phyloP scores from a whole-genome alignment of 2,888 invertebrate species.

The Dicycla oo region DNA sequence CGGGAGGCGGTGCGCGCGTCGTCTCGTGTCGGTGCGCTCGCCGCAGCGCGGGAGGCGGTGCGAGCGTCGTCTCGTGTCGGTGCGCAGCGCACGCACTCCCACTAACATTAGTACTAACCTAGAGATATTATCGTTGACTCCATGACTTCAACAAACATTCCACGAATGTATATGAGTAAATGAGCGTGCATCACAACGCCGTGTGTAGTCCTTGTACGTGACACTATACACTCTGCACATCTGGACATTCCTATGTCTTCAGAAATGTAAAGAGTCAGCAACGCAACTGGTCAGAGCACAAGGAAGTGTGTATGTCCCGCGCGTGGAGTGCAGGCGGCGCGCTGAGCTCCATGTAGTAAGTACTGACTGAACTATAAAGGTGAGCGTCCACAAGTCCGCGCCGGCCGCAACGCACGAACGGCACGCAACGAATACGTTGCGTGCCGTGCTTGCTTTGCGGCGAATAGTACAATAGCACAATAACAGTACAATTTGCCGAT shows the following conservation, averaged over 20 bases:
- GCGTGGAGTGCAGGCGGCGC: not conserved
- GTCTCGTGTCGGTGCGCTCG: not conserved
- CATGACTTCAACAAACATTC: conserved; percentile 87
- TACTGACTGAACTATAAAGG: no score
- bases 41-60: not conserved
- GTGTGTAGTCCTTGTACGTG: conserved; percentile 1
- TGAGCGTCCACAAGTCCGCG: no score
- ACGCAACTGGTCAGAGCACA: not conserved
- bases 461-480: no score
- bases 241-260: not conserved
- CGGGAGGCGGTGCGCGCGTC: not conserved
- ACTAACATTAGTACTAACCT: conserved; percentile 28
- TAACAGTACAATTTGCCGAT: no score
- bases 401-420: no score
- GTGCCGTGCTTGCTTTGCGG: no score
- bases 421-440: no score
- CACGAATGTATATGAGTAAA: conserved; percentile 73
- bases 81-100: conserved; percentile 6
- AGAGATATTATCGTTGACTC: conserved; percentile 70
- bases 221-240: no score
- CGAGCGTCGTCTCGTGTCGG: not conserved
- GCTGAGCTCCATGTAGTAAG: not conserved
- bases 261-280: not conserved
- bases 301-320: not conserved
- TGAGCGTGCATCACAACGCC: conserved; percentile 16